Evolutionary conservation across 2,888 invertebrate species (phyloP).

Genomic region (Apamea sordens): DNA sequence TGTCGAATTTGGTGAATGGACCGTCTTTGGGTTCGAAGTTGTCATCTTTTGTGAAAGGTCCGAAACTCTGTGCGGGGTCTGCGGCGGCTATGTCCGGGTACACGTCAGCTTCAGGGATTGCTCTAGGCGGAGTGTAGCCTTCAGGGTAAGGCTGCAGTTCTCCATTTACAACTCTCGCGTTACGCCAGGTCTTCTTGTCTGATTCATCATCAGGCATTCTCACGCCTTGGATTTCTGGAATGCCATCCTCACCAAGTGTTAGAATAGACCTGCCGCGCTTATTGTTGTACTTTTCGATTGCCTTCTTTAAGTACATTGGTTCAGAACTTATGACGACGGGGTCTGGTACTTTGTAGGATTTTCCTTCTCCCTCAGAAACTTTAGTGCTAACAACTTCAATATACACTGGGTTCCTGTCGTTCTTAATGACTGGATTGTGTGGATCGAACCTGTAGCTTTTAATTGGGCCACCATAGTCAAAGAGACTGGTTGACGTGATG

Average conservation of each 20-base stretch:
- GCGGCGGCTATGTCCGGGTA: conserved; percentile 84
- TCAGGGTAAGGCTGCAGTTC: conserved; percentile 94
- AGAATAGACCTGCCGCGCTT: conserved; percentile 92
- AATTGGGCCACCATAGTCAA: conserved; percentile 85
- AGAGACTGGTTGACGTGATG: conserved; percentile 86
- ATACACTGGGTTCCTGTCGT: conserved; percentile 90
- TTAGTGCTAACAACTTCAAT: conserved; percentile 88
- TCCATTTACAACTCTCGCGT: conserved; percentile 96
- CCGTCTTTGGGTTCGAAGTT: conserved; percentile 90
- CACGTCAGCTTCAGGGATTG: conserved; percentile 90
- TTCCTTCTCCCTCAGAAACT: conserved; percentile 86
- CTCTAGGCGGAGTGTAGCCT: conserved; percentile 92
- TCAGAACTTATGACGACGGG: conserved; percentile 93
- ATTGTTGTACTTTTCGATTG: conserved; percentile 85
- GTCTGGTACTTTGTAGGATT: conserved; percentile 90
- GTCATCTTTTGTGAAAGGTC: conserved; percentile 91
- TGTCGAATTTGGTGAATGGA: conserved; percentile 91
- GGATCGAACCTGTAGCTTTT: conserved; percentile 87
- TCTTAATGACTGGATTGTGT: conserved; percentile 88
- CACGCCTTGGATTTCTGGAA: conserved; percentile 95
- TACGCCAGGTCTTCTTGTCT: conserved; percentile 96
- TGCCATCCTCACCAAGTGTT: conserved; percentile 92
- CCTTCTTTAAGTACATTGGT: conserved; percentile 90
- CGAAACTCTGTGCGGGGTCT: conserved; percentile 84
- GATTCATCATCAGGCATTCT: conserved; percentile 96